These are phyloP conservation scores for Rhorus exstirpatorius DNA, from an alignment of 2,888 invertebrate genomes.

Conservation along the genomic window DNA sequence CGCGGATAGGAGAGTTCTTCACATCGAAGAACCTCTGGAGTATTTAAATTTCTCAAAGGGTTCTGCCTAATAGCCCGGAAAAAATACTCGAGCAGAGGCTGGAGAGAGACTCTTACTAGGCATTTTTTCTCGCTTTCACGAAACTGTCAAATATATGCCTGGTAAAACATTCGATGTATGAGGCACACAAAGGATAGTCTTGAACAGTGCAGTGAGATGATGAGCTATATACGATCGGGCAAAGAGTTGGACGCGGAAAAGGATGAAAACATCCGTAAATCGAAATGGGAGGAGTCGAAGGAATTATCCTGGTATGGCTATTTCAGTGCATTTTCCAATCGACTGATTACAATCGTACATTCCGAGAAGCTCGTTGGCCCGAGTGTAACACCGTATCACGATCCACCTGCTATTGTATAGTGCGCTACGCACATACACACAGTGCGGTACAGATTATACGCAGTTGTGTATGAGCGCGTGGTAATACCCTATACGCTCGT, in stretches of 20 bases:
- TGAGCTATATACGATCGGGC: not conserved
- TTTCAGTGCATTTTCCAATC: constrained; percentile 67
- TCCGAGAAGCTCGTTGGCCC: constrained; percentile 49
- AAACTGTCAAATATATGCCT: too few relatives aligned
- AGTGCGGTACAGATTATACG: not conserved
- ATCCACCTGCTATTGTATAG: constrained; percentile 25
- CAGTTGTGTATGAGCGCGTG: constrained; percentile 46
- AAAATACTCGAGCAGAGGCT: too few relatives aligned
- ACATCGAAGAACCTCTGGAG: too few relatives aligned
- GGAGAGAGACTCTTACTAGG: too few relatives aligned
- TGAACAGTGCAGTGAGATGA: not conserved
- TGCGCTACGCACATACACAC: constrained; percentile 28
- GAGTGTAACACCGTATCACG: constrained; percentile 34
- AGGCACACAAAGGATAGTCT: too few relatives aligned
- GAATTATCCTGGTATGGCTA: constrained; percentile 57
- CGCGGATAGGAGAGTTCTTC: too few relatives aligned
- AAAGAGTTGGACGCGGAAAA: not conserved
- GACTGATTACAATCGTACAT: constrained; percentile 69
- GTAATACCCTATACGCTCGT: constrained; percentile 70
- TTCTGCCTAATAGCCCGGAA: too few relatives aligned
- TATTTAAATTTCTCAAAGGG: too few relatives aligned
- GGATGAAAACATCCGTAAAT: constrained; percentile 12
- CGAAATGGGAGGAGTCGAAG: constrained; percentile 18
- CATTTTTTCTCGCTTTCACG: too few relatives aligned
- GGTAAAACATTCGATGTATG: too few relatives aligned